Percentiles rank a stretch among this genome's conserved stretches.
phyloP scores from a whole-genome alignment of 2,888 invertebrate genomes.

The Cepaea hortensis region DNA sequence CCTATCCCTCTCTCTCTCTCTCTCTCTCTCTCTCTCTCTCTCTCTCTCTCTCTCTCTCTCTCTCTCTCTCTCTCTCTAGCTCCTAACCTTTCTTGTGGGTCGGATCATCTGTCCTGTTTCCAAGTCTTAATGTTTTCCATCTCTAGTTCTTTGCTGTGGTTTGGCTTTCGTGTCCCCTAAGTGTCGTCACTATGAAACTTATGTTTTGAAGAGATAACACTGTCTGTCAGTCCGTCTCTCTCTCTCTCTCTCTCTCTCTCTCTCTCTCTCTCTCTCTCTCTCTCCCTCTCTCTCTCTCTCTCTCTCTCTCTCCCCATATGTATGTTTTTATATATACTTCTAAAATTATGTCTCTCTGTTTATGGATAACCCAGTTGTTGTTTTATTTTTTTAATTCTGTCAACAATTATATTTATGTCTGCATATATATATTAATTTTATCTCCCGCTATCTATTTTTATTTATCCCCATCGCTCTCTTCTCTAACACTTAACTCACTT shows the following conservation, averaged over 20 bases:
- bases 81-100: too few species aligned
- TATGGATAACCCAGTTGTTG: too few species aligned
- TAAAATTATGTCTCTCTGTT: too few species aligned
- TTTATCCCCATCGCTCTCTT: neutral
- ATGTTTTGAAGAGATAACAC: too few species aligned
- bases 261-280: neutral
- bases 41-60: neutral
- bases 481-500: too few species aligned
- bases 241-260: neutral
- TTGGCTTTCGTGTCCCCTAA: neutral
- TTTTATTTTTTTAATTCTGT: too few species aligned
- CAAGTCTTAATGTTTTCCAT: neutral
- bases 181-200: neutral
- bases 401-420: too few species aligned
- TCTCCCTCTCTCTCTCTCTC: neutral
- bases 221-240: neutral
- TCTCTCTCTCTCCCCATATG: too few species aligned
- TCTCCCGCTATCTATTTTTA: too few species aligned
- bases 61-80: neutral
- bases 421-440: neutral
- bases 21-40: neutral
- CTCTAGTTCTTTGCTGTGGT: neutral
- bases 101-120: neutral
- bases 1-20: neutral
- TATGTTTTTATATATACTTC: too few species aligned